Evolutionary conservation across 2,113 vertebrate species (phyloP).

Genomic region (Otolemur garnettii): DNA sequence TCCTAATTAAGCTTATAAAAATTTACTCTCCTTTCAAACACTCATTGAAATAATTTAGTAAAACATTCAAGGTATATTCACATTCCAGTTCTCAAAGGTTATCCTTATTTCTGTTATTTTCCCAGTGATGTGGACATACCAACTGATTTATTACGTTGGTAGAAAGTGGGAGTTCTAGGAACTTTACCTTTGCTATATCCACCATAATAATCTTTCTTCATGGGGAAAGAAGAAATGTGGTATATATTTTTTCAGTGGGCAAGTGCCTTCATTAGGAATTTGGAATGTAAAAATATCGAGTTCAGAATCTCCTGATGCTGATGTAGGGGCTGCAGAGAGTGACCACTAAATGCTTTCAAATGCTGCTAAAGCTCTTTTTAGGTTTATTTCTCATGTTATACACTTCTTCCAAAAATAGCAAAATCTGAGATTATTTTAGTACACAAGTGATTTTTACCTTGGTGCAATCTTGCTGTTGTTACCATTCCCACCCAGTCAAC

Average conservation of each 20-base stretch:
- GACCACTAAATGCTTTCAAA: neutral
- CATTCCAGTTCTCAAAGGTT: constrained; percentile 28
- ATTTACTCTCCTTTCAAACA: constrained; percentile 21
- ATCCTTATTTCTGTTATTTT: neutral
- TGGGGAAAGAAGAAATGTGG: neutral
- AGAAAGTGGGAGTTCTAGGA: neutral
- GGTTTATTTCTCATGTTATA: neutral
- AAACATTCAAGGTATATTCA: neutral
- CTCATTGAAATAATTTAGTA: neutral
- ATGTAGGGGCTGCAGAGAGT: neutral
- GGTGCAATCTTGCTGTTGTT: neutral
- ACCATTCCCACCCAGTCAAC: neutral
- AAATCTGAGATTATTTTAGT: neutral
- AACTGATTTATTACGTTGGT: constrained; percentile 19
- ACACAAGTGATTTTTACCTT: neutral
- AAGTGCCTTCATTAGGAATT: neutral
- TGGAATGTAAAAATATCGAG: neutral
- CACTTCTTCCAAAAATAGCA: neutral
- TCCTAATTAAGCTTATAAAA: constrained; percentile 33
- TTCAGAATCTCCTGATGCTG: neutral
- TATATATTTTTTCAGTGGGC: neutral
- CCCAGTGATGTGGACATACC: neutral
- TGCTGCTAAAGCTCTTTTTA: neutral
- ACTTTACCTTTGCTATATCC: neutral
- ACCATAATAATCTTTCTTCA: neutral